Evolutionary conservation across 2,113 vertebrate species (phyloP), one percentile per base, ranked within the genome.

Genomic region (Istiophorus platypterus): DNA sequence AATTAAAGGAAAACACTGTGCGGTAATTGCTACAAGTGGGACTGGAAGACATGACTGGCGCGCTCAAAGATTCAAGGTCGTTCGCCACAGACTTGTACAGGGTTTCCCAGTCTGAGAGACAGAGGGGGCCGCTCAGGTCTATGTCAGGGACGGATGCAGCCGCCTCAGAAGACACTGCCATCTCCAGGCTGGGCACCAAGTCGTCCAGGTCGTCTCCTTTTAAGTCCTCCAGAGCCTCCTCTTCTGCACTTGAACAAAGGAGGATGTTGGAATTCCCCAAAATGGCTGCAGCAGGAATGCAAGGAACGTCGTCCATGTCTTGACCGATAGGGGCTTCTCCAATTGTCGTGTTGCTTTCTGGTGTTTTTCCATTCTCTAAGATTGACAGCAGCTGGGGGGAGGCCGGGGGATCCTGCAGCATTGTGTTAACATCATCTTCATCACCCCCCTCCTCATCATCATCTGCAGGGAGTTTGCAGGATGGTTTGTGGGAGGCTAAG

Each of bases 51-150:
- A 97, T 95, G 85, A 96, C 92, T 0, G 97, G 97, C 1, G 96
- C 96, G 92, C 95, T 97, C 67, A 99, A 94, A 4, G 97, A 96
- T 89, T 98, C 97, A 88, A 98, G 94, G 92, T 97, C 97, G 1
- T 89, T 95, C 7, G 96, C 85, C 89, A 96, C 95, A 1, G 96
- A 96, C 88, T 94, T 93, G 45, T 97, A 97, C 87, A 98, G 93
- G 15, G 98, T 96, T 92, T 99, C 98, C 98, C 97, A 99, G 94
- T 99, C 97, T 71, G 96, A 96, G 41, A 96, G 91, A 18, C 97
- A 96, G 92, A 98, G 96, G 68, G 97, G 97, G 17, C 95, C 90
- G 6, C 94, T 96, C 80, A 99, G 93, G 93, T 99, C 98, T 80
- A 99, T 95, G 94, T 99, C 98, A 0, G 98, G 98, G 78, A 99